Evolutionary conservation across 2,113 vertebrate genomes (phyloP).

Genomic region (Laticauda colubrina): DNA sequence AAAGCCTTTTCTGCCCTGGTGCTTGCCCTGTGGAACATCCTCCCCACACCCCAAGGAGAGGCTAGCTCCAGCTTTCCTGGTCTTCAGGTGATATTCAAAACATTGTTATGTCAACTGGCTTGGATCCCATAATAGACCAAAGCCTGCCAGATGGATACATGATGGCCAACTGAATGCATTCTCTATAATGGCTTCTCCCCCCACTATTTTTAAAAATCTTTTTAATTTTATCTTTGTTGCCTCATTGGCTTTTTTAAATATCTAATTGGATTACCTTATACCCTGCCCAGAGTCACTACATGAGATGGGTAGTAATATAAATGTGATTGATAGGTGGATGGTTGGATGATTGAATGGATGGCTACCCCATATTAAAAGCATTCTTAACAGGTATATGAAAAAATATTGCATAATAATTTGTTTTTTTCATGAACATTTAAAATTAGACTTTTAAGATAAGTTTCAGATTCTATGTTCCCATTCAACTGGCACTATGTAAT

Average conservation of each 20-base stretch:
- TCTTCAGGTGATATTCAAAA: background rate
- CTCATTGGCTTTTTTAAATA: background rate
- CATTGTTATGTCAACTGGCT: background rate
- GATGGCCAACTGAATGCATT: background rate
- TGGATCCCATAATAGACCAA: background rate
- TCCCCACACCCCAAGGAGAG: background rate
- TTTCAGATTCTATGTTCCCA: background rate
- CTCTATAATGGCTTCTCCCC: background rate
- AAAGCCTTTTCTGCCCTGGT: background rate
- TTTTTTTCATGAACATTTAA: background rate
- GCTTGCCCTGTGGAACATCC: background rate
- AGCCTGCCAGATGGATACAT: background rate
- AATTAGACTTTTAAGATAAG: background rate
- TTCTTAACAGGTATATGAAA: background rate
- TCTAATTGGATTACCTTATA: background rate
- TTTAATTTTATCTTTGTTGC: background rate
- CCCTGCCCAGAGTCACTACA: background rate
- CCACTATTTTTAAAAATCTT: background rate
- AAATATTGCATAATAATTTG: background rate
- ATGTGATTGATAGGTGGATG: background rate
- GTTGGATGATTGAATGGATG: background rate
- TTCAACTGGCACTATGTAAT: background rate
- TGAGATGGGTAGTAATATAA: background rate
- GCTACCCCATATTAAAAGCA: background rate
- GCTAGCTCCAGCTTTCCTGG: background rate